Base-by-base conservation (phyloP, 1,140 invertebrate genomes). In the Hylaeus volcanicus region DNA sequence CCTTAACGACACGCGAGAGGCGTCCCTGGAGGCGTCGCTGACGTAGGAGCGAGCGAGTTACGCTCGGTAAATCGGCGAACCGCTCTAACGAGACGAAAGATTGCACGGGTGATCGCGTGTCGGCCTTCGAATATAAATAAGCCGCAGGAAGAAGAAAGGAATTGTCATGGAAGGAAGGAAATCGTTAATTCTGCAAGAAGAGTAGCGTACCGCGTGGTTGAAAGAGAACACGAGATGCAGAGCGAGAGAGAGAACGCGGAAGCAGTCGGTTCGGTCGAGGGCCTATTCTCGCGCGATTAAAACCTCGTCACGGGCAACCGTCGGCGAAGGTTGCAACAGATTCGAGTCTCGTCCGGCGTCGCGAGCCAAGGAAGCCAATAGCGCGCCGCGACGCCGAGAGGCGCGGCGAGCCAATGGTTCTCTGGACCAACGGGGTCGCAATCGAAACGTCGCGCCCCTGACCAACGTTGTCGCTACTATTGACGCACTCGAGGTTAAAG, bases 401-500 rank as follows among this genome's bases (percentile, higher is more conserved):
- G 78, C 79, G 75, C 66, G 68, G 26, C 56, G 6, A 45, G 39
- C 26, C 41, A 26, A 77, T 55, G 53, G 41, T 26, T 66, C 1
- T 53, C 41, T 41, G 39, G 68, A 55, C 74, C 79, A 89, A 87
- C 86, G 48, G 77, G 70, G 75, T 86, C 37, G 76, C 63, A 83
- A 84, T 86, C 83, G 56, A 68, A 60, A 70, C 75, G 85, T 80
- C 84, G 72, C 81, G 88, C 89, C 88, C 88, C 86, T 87, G 85
- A 89, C 85, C 86, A 84, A 8, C 85, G 15, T 74, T 61, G 58
- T 26, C 26, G 11, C 65, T 51, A 51, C 45, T 78, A 88, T 85
- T 91, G 88, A 90, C 90, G 88, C 86, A 90, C 79, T 84, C 69
- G 64, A 71, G 84, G 81, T 89, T 88, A 77, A 89, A 86, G 43